These are phyloP conservation scores for Sminthurides bifidus DNA, from an alignment of 1,140 invertebrate species.

Conservation along the genomic window DNA sequence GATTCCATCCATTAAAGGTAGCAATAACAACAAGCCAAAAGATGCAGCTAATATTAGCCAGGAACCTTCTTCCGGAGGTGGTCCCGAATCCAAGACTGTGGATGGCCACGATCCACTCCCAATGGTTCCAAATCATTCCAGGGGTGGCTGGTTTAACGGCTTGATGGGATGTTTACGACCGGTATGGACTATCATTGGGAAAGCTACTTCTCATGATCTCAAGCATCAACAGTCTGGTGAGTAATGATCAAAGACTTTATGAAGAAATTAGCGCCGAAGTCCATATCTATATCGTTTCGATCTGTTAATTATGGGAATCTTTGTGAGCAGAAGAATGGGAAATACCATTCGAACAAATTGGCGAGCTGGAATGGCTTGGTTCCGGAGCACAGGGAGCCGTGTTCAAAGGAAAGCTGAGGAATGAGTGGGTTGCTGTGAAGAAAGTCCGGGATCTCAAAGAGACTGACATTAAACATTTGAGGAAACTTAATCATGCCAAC, in stretches of 20 bases:
- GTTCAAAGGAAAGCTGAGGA: conserved; percentile 73
- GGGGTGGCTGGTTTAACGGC: conserved; percentile 59
- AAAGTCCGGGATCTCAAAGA: conserved; percentile 87
- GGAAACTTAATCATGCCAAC: too few species aligned
- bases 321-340: conserved; percentile 72
- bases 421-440: conserved; percentile 86
- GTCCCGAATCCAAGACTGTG: not conserved
- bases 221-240: conserved; percentile 38
- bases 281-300: not conserved
- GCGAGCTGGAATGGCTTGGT: conserved; percentile 82
- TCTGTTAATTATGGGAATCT: not conserved
- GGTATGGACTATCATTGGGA: conserved; percentile 70
- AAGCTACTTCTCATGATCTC: conserved; percentile 55
- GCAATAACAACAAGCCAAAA: not conserved
- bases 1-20: conserved; percentile 12
- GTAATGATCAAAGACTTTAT: not conserved
- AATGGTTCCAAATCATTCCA: conserved; percentile 21
- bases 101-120: conserved; percentile 2
- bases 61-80: not conserved
- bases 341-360: conserved; percentile 84
- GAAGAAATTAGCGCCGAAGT: not conserved
- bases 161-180: conserved; percentile 75
- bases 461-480: conserved; percentile 85
- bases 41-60: conserved; percentile 1
- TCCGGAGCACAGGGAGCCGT: conserved; percentile 94